Evolutionary conservation across 1,140 invertebrate species (phyloP).

Genomic region (Akabosia matsudoensis): DNA sequence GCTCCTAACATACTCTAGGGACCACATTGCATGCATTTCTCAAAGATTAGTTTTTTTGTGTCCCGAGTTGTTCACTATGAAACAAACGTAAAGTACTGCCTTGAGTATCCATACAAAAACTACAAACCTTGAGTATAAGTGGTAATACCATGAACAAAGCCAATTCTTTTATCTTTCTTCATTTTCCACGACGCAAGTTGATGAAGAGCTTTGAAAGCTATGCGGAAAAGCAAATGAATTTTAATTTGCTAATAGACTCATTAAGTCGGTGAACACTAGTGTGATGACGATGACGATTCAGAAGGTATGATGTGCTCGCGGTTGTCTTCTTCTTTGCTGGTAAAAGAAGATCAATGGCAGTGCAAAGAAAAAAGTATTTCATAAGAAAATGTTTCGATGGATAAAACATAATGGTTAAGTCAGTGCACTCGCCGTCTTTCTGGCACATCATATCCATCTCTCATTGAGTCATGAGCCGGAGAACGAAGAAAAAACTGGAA

Average conservation of each 20-base stretch:
- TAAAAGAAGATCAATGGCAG: not conserved
- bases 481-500: not conserved
- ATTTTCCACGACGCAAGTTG: not conserved
- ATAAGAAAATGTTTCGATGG: not conserved
- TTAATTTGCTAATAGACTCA: conserved; percentile 30
- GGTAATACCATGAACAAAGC: conserved; percentile 13
- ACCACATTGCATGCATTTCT: conserved; percentile 5
- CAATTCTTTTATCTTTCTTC: conserved; percentile 4
- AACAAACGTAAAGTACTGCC: not conserved
- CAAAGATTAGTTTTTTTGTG: conserved; percentile 3
- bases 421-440: conserved; percentile 17
- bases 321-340: not conserved
- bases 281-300: conserved; percentile 15
- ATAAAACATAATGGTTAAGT: not conserved
- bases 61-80: not conserved
- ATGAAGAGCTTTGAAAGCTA: conserved; percentile 21
- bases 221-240: conserved; percentile 24
- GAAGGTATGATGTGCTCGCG: not conserved
- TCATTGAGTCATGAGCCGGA: conserved; percentile 1
- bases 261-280: conserved; percentile 17
- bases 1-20: too few species aligned
- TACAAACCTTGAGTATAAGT: not conserved
- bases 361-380: not conserved
- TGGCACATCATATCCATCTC: not conserved
- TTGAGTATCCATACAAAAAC: too few species aligned